Conservation (phyloP, 2,888 invertebrate genomes). For the Labia minor region DNA sequence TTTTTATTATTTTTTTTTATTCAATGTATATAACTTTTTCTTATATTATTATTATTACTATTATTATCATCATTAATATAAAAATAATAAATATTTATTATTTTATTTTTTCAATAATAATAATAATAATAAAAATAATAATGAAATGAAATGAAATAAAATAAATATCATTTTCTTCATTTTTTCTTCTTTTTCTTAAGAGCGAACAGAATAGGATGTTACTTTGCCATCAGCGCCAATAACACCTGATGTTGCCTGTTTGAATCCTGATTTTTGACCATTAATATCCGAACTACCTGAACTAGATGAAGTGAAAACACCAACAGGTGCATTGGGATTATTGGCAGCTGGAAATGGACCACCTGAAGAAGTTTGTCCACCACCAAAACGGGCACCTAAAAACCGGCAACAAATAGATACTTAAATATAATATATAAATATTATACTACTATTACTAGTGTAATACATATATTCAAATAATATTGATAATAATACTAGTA, state of each 20-base stretch:
- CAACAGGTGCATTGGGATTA: constrained; percentile 32
- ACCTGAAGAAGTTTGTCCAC: background rate
- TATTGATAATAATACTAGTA: too few species aligned
- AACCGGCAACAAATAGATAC: too few species aligned
- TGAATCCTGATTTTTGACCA: constrained; percentile 45
- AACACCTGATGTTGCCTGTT: constrained; percentile 52
- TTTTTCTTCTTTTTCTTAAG: background rate
- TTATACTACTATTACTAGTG: too few species aligned
- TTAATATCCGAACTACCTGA: constrained; percentile 47
- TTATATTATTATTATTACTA: too few species aligned
- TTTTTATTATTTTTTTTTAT: background rate
- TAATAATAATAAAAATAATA: background rate
- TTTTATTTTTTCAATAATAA: background rate
- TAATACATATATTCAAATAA: too few species aligned
- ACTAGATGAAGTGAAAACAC: constrained; percentile 55
- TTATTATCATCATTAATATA: too few species aligned
- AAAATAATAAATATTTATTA: background rate
- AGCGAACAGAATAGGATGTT: constrained; percentile 45
- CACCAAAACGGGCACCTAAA: background rate
- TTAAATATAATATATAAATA: too few species aligned
- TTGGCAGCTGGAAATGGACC: constrained; percentile 3
- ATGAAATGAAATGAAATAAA: too few species aligned
- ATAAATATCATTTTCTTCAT: too few species aligned
- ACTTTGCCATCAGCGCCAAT: constrained; percentile 61
- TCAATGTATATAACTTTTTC: too few species aligned